These are phyloP conservation scores for Calycopis cecrops DNA, from an alignment of 1,140 invertebrate species.

Conservation along the genomic window DNA sequence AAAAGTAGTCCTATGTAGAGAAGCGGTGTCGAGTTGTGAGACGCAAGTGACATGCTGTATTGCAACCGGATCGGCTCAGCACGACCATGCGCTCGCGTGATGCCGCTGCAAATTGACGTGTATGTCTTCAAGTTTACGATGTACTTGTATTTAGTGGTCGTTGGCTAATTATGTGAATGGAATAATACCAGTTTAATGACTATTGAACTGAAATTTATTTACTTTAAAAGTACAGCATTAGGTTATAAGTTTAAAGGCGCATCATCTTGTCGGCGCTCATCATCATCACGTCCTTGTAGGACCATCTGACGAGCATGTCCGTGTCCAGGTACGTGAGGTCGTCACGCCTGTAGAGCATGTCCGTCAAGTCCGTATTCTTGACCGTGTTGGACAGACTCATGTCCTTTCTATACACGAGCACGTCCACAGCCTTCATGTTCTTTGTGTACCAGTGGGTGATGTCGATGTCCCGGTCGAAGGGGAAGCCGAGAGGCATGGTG, in stretches of 20 bases:
- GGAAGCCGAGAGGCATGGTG: constrained; percentile 79
- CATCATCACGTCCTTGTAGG: constrained; percentile 58
- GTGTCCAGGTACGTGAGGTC: constrained; percentile 53
- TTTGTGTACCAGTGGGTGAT: constrained; percentile 75
- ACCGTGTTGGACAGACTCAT: constrained; percentile 40
- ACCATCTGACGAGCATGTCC: constrained; percentile 49
- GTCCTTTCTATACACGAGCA: constrained; percentile 78
- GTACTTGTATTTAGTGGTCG: too few relatives aligned
- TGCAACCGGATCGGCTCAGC: neutral
- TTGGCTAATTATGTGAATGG: too few relatives aligned
- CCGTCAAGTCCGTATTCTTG: constrained; percentile 50
- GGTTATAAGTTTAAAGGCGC: constrained; percentile 35
- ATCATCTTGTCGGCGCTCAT: constrained; percentile 52
- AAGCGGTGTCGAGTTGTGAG: neutral
- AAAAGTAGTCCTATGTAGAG: too few relatives aligned
- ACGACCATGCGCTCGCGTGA: too few relatives aligned
- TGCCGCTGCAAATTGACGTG: too few relatives aligned
- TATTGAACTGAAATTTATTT: constrained; percentile 24
- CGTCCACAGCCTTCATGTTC: constrained; percentile 81
- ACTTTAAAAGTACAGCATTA: constrained; percentile 13
- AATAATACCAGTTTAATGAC: neutral
- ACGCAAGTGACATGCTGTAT: neutral
- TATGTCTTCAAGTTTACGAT: too few relatives aligned
- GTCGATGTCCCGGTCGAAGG: constrained; percentile 80
- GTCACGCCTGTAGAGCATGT: constrained; percentile 56